Base-by-base conservation (phyloP, 2,888 invertebrate species). In the Campoletis raptor region DNA sequence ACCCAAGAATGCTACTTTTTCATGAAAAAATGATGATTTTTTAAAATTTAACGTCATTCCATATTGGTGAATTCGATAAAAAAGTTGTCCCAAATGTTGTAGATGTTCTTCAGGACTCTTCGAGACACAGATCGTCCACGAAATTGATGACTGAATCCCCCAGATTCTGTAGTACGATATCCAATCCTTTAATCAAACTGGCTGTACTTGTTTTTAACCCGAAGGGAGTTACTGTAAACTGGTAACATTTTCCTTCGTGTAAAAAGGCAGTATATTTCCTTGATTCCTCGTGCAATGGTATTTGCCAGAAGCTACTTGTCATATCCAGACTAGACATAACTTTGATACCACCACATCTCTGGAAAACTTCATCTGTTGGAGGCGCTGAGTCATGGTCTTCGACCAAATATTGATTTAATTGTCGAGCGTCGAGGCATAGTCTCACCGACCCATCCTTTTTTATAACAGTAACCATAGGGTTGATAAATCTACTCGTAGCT, bases 191-290 rank as follows among this genome's bases (percentile, higher is more conserved):
- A 0, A 78, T 10, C 0, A 78, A n/a, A 18, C 79, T 54, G 2
- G 69, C 52, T 1, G 66, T 74, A n/a, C 64, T 81, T 0, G 72
- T 73, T n/a, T 73, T 72, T 4, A 66, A 18, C 2, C 81, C 74
- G n/a, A 81, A 81, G 2, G 52, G 73, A 8, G 81, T 67, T 5
- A 74, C 81, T 2, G 40, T 66, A 18, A 81, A 74, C 40, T 81
- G 42, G 36, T 67, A 81, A 0, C n/a, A 30, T 15, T 52, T 64
- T 2, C 73, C 73, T 10, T 40, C 12, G 52, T 81, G 61, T 42
- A 10, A 15, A 30, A 81, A 67, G 7, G 74, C 74, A 18, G 81
- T 81, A 9, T 81, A 74, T 40, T 74, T 52, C 15, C 40, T 15
- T 21, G 67, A 81, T 2, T 74, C 81, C 15, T 52, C 21, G 15